phyloP scores from a whole-genome alignment of 2,888 invertebrate species.

The Eilema caniola region DNA sequence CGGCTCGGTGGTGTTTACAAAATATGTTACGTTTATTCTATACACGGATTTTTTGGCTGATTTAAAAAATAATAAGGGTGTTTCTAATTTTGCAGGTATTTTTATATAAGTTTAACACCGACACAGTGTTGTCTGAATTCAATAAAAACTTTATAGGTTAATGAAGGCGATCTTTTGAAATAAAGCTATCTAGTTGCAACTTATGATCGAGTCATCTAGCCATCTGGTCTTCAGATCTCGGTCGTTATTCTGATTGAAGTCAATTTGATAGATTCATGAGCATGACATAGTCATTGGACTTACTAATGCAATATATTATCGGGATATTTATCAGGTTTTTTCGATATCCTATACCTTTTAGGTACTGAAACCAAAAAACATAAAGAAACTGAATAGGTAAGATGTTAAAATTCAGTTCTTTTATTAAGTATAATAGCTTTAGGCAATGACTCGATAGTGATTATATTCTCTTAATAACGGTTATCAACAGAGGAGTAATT shows the following conservation, averaged over 20 bases:
- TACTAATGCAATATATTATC: too few species aligned
- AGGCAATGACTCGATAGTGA: constrained; percentile 1
- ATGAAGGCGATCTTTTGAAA: neutral
- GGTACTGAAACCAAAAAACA: neutral
- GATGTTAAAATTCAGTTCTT: neutral
- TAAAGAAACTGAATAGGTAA: neutral
- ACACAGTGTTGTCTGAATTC: neutral
- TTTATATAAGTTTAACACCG: too few species aligned
- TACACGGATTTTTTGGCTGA: neutral
- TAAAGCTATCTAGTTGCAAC: neutral
- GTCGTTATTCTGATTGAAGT: too few species aligned
- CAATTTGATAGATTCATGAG: too few species aligned
- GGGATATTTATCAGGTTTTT: too few species aligned
- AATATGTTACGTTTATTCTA: neutral
- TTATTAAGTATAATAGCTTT: neutral
- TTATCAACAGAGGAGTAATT: neutral
- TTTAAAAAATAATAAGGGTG: neutral
- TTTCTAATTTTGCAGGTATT: neutral
- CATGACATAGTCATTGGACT: too few species aligned
- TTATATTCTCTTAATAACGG: neutral
- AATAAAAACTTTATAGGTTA: neutral
- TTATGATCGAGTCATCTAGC: too few species aligned
- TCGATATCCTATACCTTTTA: neutral
- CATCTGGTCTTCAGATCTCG: too few species aligned
- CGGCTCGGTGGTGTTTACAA: neutral